phyloP scores from a whole-genome alignment of 2,888 invertebrate species.

The Chymomyza procnemis region DNA sequence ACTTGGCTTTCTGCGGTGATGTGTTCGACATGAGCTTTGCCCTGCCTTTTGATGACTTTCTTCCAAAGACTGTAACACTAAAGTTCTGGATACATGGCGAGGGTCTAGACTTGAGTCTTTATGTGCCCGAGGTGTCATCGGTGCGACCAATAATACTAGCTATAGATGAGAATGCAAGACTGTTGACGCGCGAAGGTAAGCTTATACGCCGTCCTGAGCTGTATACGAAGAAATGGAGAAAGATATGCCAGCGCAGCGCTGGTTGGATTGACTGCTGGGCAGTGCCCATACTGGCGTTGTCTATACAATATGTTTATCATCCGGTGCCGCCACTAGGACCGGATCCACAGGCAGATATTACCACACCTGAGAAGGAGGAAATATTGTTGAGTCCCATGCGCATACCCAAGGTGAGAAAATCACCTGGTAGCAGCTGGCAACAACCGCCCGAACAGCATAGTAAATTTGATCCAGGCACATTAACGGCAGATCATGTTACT shows the following conservation, averaged over 20 bases:
- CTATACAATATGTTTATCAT: conserved; percentile 94
- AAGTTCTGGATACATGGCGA: conserved; percentile 97
- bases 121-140: conserved; percentile 94
- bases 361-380: conserved; percentile 96
- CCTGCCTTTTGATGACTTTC: conserved; percentile 95
- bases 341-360: conserved; percentile 92
- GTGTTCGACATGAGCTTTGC: conserved; percentile 95
- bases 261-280: conserved; percentile 99
- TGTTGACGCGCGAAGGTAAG: conserved; percentile 87
- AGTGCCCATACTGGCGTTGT: conserved; percentile 94
- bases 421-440: conserved; percentile 84
- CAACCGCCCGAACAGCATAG: conserved; percentile 81
- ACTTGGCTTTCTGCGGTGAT: conserved; percentile 95
- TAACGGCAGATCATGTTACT: conserved; percentile 92
- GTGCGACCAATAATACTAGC: conserved; percentile 89
- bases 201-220: conserved; percentile 80
- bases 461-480: conserved; percentile 91
- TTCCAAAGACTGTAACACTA: conserved; percentile 92
- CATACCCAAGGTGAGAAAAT: conserved; percentile 88
- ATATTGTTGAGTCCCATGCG: conserved; percentile 93
- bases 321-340: conserved; percentile 93
- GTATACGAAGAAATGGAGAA: conserved; percentile 86
- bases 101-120: conserved; percentile 92
- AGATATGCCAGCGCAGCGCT: conserved; percentile 83
- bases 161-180: conserved; percentile 91